These are phyloP conservation scores for Stenolophus ochropezus DNA, from an alignment of 2,888 invertebrate species.

Conservation along the genomic window DNA sequence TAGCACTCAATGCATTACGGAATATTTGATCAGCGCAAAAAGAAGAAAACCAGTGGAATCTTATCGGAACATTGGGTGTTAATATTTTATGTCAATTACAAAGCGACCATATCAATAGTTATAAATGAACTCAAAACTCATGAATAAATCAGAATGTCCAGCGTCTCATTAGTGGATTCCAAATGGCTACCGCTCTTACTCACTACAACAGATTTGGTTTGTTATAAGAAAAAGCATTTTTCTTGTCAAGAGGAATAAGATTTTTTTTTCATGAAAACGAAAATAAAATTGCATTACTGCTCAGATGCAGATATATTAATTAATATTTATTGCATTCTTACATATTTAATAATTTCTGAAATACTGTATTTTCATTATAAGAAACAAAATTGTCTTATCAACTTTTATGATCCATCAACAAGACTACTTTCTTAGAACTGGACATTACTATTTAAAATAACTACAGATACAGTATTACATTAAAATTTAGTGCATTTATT, in stretches of 20 bases:
- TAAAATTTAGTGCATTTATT: too few species aligned
- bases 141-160: constrained; percentile 53
- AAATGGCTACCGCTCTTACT: background rate
- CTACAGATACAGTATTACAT: too few species aligned
- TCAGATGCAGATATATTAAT: too few species aligned
- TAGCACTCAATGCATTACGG: constrained; percentile 52
- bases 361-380: too few species aligned
- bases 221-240: background rate
- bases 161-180: constrained; percentile 58
- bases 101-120: constrained; percentile 55
- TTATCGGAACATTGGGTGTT: constrained; percentile 55
- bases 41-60: constrained; percentile 28
- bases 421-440: too few species aligned
- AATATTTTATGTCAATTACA: constrained; percentile 61
- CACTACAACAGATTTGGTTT: background rate
- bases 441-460: too few species aligned
- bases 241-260: background rate
- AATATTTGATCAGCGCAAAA: constrained; percentile 53
- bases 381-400: too few species aligned
- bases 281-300: too few species aligned
- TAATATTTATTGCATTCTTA: too few species aligned
- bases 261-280: too few species aligned
- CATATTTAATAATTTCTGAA: too few species aligned
- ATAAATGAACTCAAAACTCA: constrained; percentile 53
- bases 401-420: too few species aligned